Evolutionary conservation across 2,888 invertebrate genomes (phyloP).

Genomic region (Calliphora vomitoria): DNA sequence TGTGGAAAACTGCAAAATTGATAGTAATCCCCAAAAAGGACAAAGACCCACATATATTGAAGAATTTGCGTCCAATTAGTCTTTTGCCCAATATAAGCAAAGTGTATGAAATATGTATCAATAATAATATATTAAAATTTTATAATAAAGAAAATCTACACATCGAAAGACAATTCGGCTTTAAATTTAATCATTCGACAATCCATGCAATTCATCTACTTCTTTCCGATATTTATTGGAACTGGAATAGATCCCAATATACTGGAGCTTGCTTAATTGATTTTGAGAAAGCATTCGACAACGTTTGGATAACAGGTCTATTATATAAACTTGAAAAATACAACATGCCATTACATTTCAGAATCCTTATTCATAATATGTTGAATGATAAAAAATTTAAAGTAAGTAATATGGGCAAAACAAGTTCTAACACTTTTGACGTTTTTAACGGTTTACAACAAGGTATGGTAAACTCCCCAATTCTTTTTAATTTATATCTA

Average conservation of each 20-base stretch:
- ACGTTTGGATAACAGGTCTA: slow-evolving; percentile 14
- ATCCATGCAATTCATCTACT: slow-evolving; percentile 1
- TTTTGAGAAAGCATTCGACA: slow-evolving; percentile 10
- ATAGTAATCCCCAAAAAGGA: slow-evolving; percentile 8
- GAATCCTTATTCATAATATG: slow-evolving; percentile 16
- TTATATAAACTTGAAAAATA: slow-evolving; percentile 12
- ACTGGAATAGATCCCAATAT: slow-evolving; percentile 13
- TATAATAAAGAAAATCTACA: not conserved
- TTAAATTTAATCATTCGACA: slow-evolving; percentile 23
- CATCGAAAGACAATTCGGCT: not conserved
- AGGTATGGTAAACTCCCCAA: slow-evolving; percentile 8
- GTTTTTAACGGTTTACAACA: slow-evolving; percentile 17
- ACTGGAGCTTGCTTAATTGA: slow-evolving; percentile 23
- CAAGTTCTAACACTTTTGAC: not conserved
- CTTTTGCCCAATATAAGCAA: slow-evolving; percentile 17
- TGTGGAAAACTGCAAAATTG: not conserved
- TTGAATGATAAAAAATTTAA: not conserved
- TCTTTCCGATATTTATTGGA: slow-evolving; percentile 27
- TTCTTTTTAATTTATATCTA: slow-evolving; percentile 21
- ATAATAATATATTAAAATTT: not conserved
- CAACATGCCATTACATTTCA: not conserved
- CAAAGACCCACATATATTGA: not conserved
- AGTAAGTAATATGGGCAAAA: not conserved
- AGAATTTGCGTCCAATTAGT: slow-evolving; percentile 1
- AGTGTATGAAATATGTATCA: slow-evolving; percentile 9